A percentile compares a stretch with the other conserved stretches of the same genome.
These are phyloP conservation scores for Elachura formosa DNA, from an alignment of 2,113 vertebrate genomes.

Conservation along the genomic window DNA sequence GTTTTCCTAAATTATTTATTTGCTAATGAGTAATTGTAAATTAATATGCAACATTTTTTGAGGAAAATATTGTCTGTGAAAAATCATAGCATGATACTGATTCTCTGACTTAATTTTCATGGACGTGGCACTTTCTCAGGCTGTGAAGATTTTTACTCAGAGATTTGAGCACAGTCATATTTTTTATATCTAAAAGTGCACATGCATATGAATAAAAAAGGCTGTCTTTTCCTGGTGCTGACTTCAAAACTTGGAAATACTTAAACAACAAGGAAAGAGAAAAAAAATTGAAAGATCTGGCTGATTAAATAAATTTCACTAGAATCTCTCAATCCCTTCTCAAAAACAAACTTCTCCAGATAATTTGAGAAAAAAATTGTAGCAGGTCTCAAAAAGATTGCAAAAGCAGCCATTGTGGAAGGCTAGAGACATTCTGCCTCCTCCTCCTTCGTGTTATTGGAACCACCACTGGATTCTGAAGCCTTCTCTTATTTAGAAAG, in stretches of 20 bases:
- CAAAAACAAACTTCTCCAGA: not conserved
- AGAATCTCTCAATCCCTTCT: not conserved
- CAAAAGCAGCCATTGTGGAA: not conserved
- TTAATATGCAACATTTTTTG: not conserved
- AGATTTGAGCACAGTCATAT: accelerated
- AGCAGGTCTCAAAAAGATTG: not conserved
- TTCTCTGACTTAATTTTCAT: not conserved
- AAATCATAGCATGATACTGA: not conserved
- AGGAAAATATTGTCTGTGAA: not conserved
- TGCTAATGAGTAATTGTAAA: not conserved
- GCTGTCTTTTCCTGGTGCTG: not conserved
- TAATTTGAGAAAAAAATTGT: not conserved
- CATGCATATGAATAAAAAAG: not conserved
- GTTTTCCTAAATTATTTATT: not conserved
- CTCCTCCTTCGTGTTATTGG: not conserved
- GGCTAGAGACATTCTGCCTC: not conserved
- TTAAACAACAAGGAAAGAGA: not conserved
- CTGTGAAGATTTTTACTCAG: not conserved
- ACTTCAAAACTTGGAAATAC: not conserved
- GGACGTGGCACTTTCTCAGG: not conserved
- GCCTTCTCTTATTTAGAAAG: not conserved
- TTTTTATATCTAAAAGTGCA: not conserved
- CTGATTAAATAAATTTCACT: not conserved
- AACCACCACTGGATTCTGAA: not conserved
- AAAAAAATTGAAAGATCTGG: not conserved